Evolutionary conservation across 2,797 vertebrate genomes (phyloP).

Genomic region (Chelonia mydas): DNA sequence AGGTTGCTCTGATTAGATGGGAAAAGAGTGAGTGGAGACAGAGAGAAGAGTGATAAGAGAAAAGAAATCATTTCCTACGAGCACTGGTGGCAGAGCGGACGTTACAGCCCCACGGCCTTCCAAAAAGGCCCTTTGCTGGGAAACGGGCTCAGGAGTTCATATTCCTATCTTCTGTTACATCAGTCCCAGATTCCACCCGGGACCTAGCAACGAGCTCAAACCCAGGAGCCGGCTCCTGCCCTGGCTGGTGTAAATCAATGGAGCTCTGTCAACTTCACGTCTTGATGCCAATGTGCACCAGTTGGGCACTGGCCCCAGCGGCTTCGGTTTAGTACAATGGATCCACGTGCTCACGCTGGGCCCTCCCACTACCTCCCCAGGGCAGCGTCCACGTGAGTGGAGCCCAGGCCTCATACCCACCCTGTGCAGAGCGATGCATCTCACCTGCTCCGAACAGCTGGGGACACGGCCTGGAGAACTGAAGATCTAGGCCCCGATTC

Average conservation of each 20-base stretch:
- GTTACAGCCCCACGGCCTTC: not conserved
- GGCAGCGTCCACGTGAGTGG: not conserved
- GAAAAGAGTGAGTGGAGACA: not conserved
- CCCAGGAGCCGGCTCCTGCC: not conserved
- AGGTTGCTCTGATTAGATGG: constrained; percentile 72
- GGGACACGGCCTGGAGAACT: not conserved
- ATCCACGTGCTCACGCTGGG: not conserved
- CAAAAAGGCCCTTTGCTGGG: not conserved
- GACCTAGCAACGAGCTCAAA: not conserved
- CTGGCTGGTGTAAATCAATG: not conserved
- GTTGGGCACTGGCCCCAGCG: too few species aligned
- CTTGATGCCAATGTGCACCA: not conserved
- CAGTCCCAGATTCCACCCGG: not conserved
- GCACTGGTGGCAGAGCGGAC: not conserved
- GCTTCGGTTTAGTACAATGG: not conserved
- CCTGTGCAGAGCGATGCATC: not conserved
- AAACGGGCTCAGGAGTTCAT: not conserved
- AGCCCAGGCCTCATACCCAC: not conserved
- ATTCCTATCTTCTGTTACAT: not conserved
- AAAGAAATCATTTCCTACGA: not conserved
- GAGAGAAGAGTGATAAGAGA: not conserved
- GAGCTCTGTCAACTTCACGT: not conserved
- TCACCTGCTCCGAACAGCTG: not conserved
- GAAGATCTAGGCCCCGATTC: not conserved
- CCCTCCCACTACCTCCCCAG: not conserved